These are phyloP conservation scores for Alectura lathami DNA, from an alignment of 2,113 vertebrate species.

Conservation along the genomic window DNA sequence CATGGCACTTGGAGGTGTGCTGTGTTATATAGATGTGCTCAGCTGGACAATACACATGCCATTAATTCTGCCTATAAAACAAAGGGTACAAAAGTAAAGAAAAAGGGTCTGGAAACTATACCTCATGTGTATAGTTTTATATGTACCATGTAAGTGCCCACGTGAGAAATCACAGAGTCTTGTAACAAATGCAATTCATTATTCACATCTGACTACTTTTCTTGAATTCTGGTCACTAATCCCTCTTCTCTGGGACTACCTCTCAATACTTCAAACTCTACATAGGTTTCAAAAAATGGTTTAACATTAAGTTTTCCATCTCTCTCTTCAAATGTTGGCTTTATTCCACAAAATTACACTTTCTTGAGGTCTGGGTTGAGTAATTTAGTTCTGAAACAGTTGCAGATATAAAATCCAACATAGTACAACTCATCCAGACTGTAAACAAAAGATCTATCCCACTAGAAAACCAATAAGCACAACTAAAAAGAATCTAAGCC, in stretches of 20 bases:
- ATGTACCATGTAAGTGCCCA: neutral
- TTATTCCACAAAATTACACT: neutral
- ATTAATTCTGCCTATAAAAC: neutral
- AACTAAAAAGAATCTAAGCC: neutral
- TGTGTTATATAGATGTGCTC: neutral
- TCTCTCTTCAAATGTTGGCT: neutral
- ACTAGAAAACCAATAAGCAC: neutral
- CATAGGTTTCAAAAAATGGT: slow-evolving; percentile 6
- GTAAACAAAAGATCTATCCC: neutral
- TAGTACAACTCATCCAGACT: neutral
- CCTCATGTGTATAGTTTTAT: neutral
- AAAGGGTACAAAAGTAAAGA: neutral
- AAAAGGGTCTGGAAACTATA: neutral
- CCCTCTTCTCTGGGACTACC: neutral
- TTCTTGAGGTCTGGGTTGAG: neutral
- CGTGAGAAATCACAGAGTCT: neutral
- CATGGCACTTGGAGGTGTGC: neutral
- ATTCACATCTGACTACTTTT: slow-evolving; percentile 28
- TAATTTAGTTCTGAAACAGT: neutral
- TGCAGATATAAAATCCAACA: neutral
- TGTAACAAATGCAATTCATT: slow-evolving; percentile 12
- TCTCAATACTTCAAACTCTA: neutral
- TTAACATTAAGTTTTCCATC: slow-evolving; percentile 32
- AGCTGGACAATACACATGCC: neutral
- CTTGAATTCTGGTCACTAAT: slow-evolving; percentile 32